phyloP scores from a whole-genome alignment of 2,113 vertebrate genomes.

The Pteruthius melanotis region DNA sequence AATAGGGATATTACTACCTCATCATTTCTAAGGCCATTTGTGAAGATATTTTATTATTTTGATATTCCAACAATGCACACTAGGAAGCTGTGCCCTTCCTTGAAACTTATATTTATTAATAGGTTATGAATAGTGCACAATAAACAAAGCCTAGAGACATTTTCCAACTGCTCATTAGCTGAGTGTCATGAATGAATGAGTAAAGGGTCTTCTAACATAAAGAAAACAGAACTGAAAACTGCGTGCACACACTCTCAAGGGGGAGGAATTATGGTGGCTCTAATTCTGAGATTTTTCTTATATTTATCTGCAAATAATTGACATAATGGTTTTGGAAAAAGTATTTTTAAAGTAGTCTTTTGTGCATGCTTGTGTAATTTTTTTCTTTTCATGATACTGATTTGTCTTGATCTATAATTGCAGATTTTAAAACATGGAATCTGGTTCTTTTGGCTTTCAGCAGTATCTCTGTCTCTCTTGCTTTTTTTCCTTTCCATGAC shows the following conservation, averaged over 20 bases:
- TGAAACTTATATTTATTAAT: background rate
- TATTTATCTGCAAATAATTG: rapidly evolving
- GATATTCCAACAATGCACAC: background rate
- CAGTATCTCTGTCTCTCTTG: background rate
- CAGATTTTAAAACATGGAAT: background rate
- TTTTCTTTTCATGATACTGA: background rate
- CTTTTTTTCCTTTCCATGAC: background rate
- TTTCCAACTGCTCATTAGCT: slow-evolving; percentile 5
- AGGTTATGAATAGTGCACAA: background rate
- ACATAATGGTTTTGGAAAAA: background rate
- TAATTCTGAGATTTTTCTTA: background rate
- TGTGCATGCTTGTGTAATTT: background rate
- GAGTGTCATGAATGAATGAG: slow-evolving; percentile 5
- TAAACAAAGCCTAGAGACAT: background rate
- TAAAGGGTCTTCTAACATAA: background rate
- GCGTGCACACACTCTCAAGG: background rate
- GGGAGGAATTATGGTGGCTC: background rate
- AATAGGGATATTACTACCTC: background rate
- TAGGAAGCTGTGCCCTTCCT: background rate
- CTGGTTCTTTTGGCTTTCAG: background rate
- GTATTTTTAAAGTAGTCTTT: background rate
- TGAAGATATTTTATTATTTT: background rate
- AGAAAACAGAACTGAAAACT: background rate
- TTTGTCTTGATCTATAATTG: background rate
- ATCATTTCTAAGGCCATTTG: background rate